Evolutionary conservation across 1,140 invertebrate species (phyloP), one percentile per base, ranked within the genome.

Genomic region (Carposina sasakii): DNA sequence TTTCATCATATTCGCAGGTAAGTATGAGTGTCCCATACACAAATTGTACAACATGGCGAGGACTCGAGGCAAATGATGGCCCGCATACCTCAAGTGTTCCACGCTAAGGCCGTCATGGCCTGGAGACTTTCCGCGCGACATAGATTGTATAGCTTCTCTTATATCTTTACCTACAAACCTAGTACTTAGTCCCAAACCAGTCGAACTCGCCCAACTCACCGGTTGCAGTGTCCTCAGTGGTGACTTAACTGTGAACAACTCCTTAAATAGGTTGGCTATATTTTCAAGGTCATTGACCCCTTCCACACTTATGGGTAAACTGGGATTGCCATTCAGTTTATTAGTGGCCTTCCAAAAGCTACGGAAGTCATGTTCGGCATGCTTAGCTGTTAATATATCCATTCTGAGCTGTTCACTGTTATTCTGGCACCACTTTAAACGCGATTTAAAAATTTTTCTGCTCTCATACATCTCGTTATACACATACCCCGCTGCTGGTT

Each of bases 361-460:
- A 9, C 15, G 9, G 24, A 64, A 61, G 23, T 57, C 31, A 10
- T 49, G 15, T 57, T 41, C 2, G 48, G 41, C 2, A 37, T 12
- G 26, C 56, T 52, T 20, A 3, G 44, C 39, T 4, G 57, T 49
- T 2, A 60, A 12, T 6, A 34, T 39, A 12, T 60, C 48, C 44
- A 67, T 59, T 42, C 55, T 59, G 12, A 67, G 47, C 44, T 57
- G 43, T 2, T 62, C 54, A 21, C 43, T 21, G 30, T 66, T 46
- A 9, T 57, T 55, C 33, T 59, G 55, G 30, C 56, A 62, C 54
- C 49, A 66, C 13, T 44, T 53, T 17, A 57, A 17, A 1, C 43
- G 33, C 13, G 51, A 31, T 46, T 66, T 66, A 13, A 33, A 33
- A 33, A 8, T 15, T 13, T 13, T 33, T 33, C 31, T 33, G n/a